Base-by-base conservation (phyloP, 2,113 vertebrate genomes). In the Bambusicola thoracicus region DNA sequence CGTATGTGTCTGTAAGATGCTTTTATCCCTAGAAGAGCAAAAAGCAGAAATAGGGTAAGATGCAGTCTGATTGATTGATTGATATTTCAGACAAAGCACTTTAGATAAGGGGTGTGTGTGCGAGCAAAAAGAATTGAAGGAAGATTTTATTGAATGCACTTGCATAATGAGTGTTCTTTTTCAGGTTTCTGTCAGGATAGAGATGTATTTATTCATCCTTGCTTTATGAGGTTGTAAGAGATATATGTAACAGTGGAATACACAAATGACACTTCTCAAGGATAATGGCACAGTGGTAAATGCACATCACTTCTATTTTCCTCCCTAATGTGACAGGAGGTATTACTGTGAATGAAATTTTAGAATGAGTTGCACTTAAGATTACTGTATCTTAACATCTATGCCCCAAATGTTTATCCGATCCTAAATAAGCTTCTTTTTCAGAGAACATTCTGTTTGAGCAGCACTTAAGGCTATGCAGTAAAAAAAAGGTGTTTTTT, bases 401-500 rank as follows among this genome's bases (percentile, higher is more conserved):
- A 2, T 90, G 43, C 70, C 61, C 32, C 62, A 43, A 61, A 51
- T 72, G 34, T 53, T 63, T 67, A 27, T 41, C 38, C 53, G 10
- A 5, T 59, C 68, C 49, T 83, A 13, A 65, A 70, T 73, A 76
- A 43, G 19, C 29, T n/a, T 58, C 41, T 41, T 17, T 16, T 27
- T 30, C 22, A 58, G 90, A 80, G 27, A 78, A 32, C 1, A 2
- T 62, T 90, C 78, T 81, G 36, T 63, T 75, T 92, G 27, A 73
- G 48, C 44, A 72, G 44, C 46, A 32, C 46, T 86, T 34, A 15
- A 62, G 24, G 58, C 14, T 49, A 76, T 11, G 48, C 55, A 93
- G 85, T 92, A 95, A 95, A 96, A 53, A n/a, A 17, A 73, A 75
- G 22, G 9, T 11, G 29, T 66, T 88, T 88, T 91, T 40, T 66